phyloP scores from a whole-genome alignment of 2,888 invertebrate genomes.

The Drepanosiphum platanoidis region DNA sequence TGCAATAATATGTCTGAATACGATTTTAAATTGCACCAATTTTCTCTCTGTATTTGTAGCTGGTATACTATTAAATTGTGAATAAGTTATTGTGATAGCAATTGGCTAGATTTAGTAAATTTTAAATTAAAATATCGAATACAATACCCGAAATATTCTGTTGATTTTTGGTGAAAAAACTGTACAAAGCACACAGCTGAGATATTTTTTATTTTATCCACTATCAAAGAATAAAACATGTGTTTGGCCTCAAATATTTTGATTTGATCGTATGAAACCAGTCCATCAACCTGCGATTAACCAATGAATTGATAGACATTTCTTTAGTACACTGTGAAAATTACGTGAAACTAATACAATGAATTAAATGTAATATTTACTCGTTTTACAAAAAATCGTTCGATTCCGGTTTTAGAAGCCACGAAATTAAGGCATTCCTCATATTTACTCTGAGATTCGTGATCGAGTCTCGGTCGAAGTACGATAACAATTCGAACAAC shows the following conservation, averaged over 20 bases:
- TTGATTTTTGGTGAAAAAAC: conserved; percentile 1
- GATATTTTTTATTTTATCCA: neutral
- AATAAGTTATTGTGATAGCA: neutral
- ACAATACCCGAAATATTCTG: conserved; percentile 51
- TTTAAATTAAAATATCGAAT: neutral
- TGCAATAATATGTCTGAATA: no score
- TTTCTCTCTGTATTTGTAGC: no score
- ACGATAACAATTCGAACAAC: neutral
- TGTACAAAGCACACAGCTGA: conserved; percentile 39
- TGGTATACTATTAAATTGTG: neutral
- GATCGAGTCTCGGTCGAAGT: conserved; percentile 29
- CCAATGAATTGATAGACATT: neutral
- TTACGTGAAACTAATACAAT: neutral
- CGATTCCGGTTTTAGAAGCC: neutral
- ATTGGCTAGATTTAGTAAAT: neutral
- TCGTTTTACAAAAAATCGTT: conserved; percentile 12
- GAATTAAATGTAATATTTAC: neutral
- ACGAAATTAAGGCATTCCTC: conserved; percentile 3
- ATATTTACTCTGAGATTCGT: neutral
- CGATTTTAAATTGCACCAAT: no score
- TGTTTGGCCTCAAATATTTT: conserved; percentile 23
- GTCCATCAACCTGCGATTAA: neutral
- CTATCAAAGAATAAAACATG: conserved; percentile 20
- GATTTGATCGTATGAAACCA: neutral
- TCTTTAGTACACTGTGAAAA: neutral